Percentiles rank a stretch among this genome's conserved stretches.
Evolutionary conservation across 2,113 vertebrate species (phyloP).

Genomic region (Microtus montanus): DNA sequence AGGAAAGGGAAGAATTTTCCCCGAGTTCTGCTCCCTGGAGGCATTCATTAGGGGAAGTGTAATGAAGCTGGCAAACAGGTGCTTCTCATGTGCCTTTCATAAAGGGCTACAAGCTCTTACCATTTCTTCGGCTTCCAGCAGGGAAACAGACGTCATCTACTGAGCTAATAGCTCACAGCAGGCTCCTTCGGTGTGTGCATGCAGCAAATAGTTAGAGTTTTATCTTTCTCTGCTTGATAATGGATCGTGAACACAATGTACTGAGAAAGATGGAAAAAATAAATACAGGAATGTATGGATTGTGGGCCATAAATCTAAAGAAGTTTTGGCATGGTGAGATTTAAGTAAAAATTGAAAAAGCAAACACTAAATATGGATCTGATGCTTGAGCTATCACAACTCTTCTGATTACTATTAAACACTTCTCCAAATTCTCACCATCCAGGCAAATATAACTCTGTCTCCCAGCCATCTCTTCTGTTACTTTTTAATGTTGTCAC

Average conservation of each 20-base stretch:
- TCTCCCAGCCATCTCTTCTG: not conserved
- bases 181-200: not conserved
- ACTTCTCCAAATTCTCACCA: slow-evolving; percentile 21
- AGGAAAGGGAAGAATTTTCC: slow-evolving; percentile 63
- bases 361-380: not conserved
- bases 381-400: not conserved
- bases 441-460: not conserved
- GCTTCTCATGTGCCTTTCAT: slow-evolving; percentile 51
- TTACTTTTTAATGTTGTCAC: slow-evolving; percentile 12
- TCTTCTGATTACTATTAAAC: slow-evolving; percentile 24
- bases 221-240: slow-evolving; percentile 36
- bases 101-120: not conserved
- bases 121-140: slow-evolving; percentile 48
- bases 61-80: slow-evolving; percentile 80
- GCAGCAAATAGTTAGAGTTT: slow-evolving; percentile 63
- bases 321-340: slow-evolving; percentile 27
- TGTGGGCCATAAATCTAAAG: slow-evolving; percentile 46
- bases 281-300: slow-evolving; percentile 21
- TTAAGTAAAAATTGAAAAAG: slow-evolving; percentile 44
- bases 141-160: slow-evolving; percentile 46
- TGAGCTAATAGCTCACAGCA: slow-evolving; percentile 57
- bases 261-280: slow-evolving; percentile 32
- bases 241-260: not conserved
- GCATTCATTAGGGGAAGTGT: slow-evolving; percentile 75
- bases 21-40: slow-evolving; percentile 65